Evolutionary conservation across 2,888 invertebrate species (phyloP), one percentile per base, ranked within the genome.

Genomic region (Petrolisthes manimaculis): DNA sequence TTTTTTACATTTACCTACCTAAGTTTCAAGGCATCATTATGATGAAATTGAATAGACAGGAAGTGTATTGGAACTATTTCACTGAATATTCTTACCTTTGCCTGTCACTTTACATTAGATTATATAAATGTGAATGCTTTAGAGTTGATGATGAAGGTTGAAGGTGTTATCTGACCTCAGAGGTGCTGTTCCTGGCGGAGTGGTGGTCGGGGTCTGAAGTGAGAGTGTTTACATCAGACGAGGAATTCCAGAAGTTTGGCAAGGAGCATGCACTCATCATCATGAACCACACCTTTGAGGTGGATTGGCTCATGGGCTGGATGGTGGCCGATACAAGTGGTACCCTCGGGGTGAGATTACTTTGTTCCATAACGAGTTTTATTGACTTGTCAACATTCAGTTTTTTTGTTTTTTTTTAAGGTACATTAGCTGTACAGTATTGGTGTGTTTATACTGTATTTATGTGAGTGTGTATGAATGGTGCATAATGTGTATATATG

Each of bases 221-320:
- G 91, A 94, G 95, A 86, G 93, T 97, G 53, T 97, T 96, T 92
- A 95, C 96, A 91, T 96, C 97, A 92, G 95, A 95, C 92, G 95
- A 96, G 56, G 90, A 92, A 51, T 75, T 91, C n/a, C 90, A 92
- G 83, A 86, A 91, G 56, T 95, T 95, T 93, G 98, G 97, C 53
- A 96, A 96, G 92, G 98, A 98, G 92, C 97, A 98, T 94, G 96
- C 96, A 12, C 95, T 97, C 92, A 95, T 97, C 82, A 94, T 98
- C 84, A 97, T 98, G 97, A 99, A 99, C 93, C 98, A 99, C 92
- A 95, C 96, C 74, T 98, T 97, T 93, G 98, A 99, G 94, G 96
- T 98, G 92, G 99, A 99, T 93, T 98, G 98, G 98, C 94, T 99
- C 0, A 95, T 97, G 93, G 97, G 98, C 37, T 98, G 98, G 98